Conservation (phyloP, 2,113 vertebrate species). For the Gallinago paraguaiae region DNA sequence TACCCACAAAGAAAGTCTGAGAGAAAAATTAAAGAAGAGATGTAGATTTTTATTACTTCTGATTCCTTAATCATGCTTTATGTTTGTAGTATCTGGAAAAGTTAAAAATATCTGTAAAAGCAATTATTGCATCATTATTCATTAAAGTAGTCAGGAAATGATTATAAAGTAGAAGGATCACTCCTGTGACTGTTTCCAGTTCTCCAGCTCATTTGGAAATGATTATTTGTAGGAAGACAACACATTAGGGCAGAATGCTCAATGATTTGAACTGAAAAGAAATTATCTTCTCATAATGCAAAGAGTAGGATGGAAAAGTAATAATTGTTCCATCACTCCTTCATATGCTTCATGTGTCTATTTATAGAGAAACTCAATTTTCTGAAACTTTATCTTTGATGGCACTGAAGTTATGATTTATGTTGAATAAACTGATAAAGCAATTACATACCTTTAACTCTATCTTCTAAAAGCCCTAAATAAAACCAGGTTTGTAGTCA, state of each 20-base stretch:
- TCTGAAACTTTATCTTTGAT: background rate
- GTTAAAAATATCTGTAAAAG: background rate
- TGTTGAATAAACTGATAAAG: background rate
- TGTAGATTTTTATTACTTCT: background rate
- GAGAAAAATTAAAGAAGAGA: background rate
- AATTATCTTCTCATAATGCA: background rate
- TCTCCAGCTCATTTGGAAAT: constrained; percentile 13
- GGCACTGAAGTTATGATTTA: background rate
- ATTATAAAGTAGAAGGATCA: background rate
- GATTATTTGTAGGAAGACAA: background rate
- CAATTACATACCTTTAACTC: background rate
- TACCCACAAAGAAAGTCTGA: background rate
- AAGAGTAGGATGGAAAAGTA: background rate
- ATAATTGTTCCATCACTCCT: background rate
- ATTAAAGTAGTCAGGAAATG: background rate
- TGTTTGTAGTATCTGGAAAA: background rate
- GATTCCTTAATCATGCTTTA: background rate
- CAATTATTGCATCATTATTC: background rate
- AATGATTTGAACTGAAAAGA: background rate
- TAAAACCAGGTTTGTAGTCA: background rate
- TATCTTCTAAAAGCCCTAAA: background rate
- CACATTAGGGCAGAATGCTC: background rate
- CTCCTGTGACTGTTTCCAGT: background rate
- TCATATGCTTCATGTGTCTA: background rate
- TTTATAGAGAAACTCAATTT: background rate